Percentiles rank a stretch among this genome's conserved stretches.
Conservation (phyloP, 2,113 vertebrate genomes). For the Balaenoptera acutorostrata region DNA sequence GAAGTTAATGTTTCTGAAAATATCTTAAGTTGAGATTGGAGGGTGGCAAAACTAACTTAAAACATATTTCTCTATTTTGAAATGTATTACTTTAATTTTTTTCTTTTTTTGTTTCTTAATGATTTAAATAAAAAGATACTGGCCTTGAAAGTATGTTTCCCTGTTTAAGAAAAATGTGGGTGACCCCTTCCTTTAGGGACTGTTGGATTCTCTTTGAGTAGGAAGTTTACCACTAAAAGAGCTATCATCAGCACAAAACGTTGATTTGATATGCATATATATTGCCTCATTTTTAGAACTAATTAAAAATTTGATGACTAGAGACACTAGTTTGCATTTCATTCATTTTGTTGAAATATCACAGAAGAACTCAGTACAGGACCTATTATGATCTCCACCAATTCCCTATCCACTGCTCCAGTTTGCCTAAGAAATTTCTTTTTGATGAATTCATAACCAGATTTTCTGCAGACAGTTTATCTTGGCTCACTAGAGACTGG, state of each 20-base stretch:
- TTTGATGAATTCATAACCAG: background rate
- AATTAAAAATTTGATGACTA: background rate
- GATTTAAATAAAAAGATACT: constrained; percentile 52
- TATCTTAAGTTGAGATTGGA: constrained; percentile 47
- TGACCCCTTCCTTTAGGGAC: constrained; percentile 56
- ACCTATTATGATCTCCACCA: background rate
- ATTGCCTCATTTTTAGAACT: background rate
- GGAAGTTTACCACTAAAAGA: constrained; percentile 32
- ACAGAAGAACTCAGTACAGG: background rate
- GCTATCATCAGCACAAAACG: constrained; percentile 50
- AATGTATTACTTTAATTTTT: constrained; percentile 59
- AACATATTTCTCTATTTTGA: constrained; percentile 59
- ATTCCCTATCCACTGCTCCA: background rate
- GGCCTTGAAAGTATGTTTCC: constrained; percentile 46
- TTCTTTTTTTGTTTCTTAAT: constrained; percentile 22
- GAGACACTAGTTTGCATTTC: background rate
- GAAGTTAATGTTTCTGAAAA: constrained; percentile 69
- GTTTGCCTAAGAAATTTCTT: background rate
- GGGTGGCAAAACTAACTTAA: constrained; percentile 65
- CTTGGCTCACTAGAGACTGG: background rate
- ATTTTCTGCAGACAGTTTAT: background rate
- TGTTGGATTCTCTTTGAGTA: constrained; percentile 53
- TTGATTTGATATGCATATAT: background rate
- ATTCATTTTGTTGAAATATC: background rate
- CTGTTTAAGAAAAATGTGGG: constrained; percentile 58